Evolutionary conservation across 2,888 invertebrate genomes (phyloP), one percentile per base, ranked within the genome.

Genomic region (Morpho deidamia): DNA sequence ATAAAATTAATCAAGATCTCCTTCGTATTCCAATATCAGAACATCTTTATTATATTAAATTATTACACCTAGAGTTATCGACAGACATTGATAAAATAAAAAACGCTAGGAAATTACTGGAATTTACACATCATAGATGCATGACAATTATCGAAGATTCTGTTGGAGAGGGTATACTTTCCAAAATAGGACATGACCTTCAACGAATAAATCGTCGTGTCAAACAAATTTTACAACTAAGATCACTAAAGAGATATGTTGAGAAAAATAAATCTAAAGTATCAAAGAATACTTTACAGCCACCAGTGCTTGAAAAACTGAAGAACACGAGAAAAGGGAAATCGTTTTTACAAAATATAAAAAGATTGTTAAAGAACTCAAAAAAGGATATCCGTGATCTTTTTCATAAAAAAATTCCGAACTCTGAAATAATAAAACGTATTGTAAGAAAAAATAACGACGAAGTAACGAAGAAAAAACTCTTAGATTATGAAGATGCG

Each of bases 271-370:
- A 37, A 45, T n/a, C 49, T 49, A 38, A 8, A 8, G 3, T n/a
- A 32, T 35, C 10, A 23, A 39, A 32, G 34, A n/a, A 11, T 48
- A 37, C 38, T 7, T 14, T 11, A n/a, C n/a, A n/a, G n/a, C 11
- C 37, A n/a, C 7, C 11, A 33, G 9, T 10, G 7, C 10, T 12
- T 10, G 33, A 0, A 7, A 11, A 8, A 10, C n/a, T 1, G 10
- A 8, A 11, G 23, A 43, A 37, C 40, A 52, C 53, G 43, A 47
- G 53, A n/a, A 69, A 71, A 44, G 79, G 72, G 41, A 56, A 62
- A 33, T 79, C 80, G 0, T 75, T 83, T 51, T 58, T 84, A 11
- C 71, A 72, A 48, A 71, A 74, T 49, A 67, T 85, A 8, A 78
- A 72, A 55, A 74, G 64, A 10, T 53, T 83, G 11, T 56, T 85